These are phyloP conservation scores for Aphelenchoides besseyi DNA, from an alignment of 1,140 invertebrate species.

Conservation along the genomic window DNA sequence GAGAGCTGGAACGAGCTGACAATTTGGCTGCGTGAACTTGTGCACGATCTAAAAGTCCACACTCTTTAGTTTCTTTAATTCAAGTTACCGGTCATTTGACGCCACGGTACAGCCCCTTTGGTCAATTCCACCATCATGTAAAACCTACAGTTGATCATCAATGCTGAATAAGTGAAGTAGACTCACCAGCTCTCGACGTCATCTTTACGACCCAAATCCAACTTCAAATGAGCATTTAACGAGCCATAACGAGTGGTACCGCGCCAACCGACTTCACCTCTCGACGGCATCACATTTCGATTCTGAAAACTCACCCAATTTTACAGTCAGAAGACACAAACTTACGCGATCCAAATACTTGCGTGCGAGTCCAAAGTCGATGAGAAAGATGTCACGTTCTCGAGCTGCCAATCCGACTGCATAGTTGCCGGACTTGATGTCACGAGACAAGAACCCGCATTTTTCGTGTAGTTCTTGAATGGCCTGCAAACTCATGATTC, in stretches of 20 bases:
- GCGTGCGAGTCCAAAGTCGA: conserved; percentile 94
- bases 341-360: conserved; percentile 72
- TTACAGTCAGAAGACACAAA: conserved; percentile 6
- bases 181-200: conserved; percentile 34
- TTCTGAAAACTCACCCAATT: conserved; percentile 80
- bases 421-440: conserved; percentile 52
- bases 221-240: conserved; percentile 97
- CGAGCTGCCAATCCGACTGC: conserved; percentile 34
- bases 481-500: conserved; percentile 37
- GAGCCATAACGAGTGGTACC: conserved; percentile 97
- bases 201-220: conserved; percentile 64
- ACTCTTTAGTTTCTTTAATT: not conserved
- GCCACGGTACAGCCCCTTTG: conserved; percentile 47
- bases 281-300: conserved; percentile 29
- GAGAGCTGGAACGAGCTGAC: conserved; percentile 10
- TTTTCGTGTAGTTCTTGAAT: conserved; percentile 47
- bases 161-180: not conserved
- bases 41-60: conserved; percentile 20
- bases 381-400: conserved; percentile 66
- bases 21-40: conserved; percentile 29
- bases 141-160: conserved; percentile 31
- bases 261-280: conserved; percentile 50
- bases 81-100: conserved; percentile 30
- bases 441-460: conserved; percentile 43
- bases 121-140: conserved; percentile 53